phyloP scores from a whole-genome alignment of 2,797 vertebrate species.

The Champsocephalus gunnari region DNA sequence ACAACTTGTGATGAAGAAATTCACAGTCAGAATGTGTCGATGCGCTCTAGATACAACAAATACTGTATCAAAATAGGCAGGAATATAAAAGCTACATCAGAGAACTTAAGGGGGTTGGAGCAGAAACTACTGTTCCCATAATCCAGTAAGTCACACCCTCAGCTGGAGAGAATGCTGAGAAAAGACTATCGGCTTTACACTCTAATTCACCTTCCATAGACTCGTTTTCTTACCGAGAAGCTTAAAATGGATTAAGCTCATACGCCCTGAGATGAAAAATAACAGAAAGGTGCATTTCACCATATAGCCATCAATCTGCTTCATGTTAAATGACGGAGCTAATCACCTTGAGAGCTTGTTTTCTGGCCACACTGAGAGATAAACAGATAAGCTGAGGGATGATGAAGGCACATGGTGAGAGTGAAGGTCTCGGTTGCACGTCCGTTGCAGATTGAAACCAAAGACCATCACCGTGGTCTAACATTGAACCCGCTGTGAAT shows the following conservation, averaged over 20 bases:
- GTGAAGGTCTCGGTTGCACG: neutral
- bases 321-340: constrained; percentile 65
- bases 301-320: constrained; percentile 71
- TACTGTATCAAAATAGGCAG: constrained; percentile 55
- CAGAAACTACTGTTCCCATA: constrained; percentile 78
- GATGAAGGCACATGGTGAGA: constrained; percentile 11
- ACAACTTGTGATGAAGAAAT: constrained; percentile 60
- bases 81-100: constrained; percentile 70
- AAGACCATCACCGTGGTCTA: constrained; percentile 28
- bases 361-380: constrained; percentile 42
- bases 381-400: constrained; percentile 45
- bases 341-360: constrained; percentile 72
- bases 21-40: constrained; percentile 61
- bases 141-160: constrained; percentile 81
- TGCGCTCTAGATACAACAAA: constrained; percentile 48
- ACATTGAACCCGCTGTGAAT: constrained; percentile 25
- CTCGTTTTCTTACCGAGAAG: constrained; percentile 65
- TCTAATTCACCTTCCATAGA: constrained; percentile 78
- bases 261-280: constrained; percentile 68
- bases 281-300: constrained; percentile 68
- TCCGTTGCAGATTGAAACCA: constrained; percentile 36
- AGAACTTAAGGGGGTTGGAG: constrained; percentile 65
- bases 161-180: constrained; percentile 77
- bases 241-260: constrained; percentile 79
- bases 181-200: constrained; percentile 72